Evolutionary conservation across 1,140 invertebrate species (phyloP), one percentile per base, ranked within the genome.

Genomic region (Calycopis cecrops): DNA sequence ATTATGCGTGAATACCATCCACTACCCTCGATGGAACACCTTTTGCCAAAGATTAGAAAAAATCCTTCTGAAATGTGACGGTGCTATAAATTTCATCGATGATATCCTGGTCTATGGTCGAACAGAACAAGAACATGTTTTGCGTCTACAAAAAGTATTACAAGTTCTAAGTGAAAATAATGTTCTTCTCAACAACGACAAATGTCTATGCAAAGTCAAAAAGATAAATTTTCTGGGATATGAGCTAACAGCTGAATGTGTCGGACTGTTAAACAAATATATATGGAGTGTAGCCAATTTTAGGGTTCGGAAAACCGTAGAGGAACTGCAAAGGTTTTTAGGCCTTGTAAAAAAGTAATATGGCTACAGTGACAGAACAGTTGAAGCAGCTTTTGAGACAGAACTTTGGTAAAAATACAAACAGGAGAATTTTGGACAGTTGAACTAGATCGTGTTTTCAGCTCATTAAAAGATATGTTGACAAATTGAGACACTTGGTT

Each of bases 1-100:
- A 76, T 74, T 1, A 40, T 55, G 12, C 14, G 66, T n/a, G 68
- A 75, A 61, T 66, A 65, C 33, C 60, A 71, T 40, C 73, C 58
- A 1, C 47, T 76, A 9, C 71, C 73, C 4, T 70, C 65, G 9
- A 63, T 75, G 47, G 55, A 71, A 12, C 21, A 55, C 11, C 37
- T 76, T 44, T 59, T 47, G 54, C 62, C 50, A 38, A 53, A 57
- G 9, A 10, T 74, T 3, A 59, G 63, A 64, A 40, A 38, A 21
- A 7, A 61, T 71, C 1, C 55, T 72, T n/a, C n/a, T 52, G n/a
- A 12, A 17, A n/a, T 60, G 57, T 51, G 42, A 47, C 18, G 47
- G 54, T 0, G 44, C 42, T 9, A 28, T 49, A 14, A 59, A 59
- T 35, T 59, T 59, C 38, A 60, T 60, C 8, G 53, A 60, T 12